These are phyloP conservation scores for Eupithecia insigniata DNA, from an alignment of 2,888 invertebrate genomes.

Conservation along the genomic window DNA sequence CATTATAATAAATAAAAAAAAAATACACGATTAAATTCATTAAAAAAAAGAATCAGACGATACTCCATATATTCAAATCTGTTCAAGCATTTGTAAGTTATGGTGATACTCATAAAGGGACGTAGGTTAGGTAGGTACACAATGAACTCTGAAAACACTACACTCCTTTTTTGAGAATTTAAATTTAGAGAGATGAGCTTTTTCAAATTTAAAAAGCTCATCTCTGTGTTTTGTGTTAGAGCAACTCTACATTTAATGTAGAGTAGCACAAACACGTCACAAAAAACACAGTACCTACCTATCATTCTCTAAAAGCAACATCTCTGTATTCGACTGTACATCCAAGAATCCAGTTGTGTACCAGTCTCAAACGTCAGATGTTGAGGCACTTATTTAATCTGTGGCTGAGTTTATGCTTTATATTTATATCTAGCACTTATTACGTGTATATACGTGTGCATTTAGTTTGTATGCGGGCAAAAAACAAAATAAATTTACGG, in stretches of 20 bases:
- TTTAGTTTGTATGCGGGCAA: conserved; percentile 79
- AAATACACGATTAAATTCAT: background rate
- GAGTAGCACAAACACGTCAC: background rate
- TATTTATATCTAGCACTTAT: conserved; percentile 69
- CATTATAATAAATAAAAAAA: background rate
- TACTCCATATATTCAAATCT: background rate
- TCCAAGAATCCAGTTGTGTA: conserved; percentile 67
- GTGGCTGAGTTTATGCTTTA: conserved; percentile 67
- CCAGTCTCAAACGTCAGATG: conserved; percentile 71
- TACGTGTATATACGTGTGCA: conserved; percentile 60
- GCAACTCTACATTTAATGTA: background rate
- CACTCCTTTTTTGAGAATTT: too few species aligned
- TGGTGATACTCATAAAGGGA: background rate
- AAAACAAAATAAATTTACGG: conserved; percentile 78
- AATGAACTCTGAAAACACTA: background rate
- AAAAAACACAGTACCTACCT: background rate
- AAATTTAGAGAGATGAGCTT: too few species aligned
- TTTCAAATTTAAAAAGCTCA: too few species aligned
- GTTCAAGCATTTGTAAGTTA: background rate
- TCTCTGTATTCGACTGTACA: conserved; percentile 12
- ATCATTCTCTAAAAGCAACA: background rate
- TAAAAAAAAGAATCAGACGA: background rate
- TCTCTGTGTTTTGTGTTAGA: too few species aligned
- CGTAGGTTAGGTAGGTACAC: too few species aligned
- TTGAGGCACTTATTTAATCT: conserved; percentile 8